Percentiles rank a stretch among this genome's conserved stretches.
Evolutionary conservation across 2,888 invertebrate species (phyloP).

Genomic region (Heliconius ismenius): DNA sequence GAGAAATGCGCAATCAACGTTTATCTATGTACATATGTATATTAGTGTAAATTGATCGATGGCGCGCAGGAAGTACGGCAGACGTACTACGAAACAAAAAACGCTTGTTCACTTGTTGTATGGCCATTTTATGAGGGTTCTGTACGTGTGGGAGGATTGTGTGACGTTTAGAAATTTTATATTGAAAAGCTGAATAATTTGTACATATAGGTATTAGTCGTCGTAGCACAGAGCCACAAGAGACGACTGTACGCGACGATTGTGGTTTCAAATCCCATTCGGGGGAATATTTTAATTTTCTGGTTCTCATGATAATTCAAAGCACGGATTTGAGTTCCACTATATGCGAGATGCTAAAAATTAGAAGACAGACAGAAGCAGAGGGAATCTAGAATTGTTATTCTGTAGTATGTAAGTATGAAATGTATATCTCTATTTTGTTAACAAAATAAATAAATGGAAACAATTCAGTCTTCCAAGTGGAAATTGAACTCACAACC

Average conservation of each 20-base stretch:
- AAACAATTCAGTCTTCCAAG: too few relatives aligned
- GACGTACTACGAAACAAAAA: conserved; percentile 59
- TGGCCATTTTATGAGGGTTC: conserved; percentile 38
- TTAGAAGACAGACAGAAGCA: too few relatives aligned
- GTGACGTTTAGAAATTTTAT: not conserved
- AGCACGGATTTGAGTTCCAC: not conserved
- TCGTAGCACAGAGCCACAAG: not conserved
- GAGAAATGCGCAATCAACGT: conserved; percentile 38
- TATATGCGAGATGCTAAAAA: not conserved
- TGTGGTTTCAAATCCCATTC: not conserved
- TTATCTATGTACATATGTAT: conserved; percentile 45
- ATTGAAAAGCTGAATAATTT: not conserved
- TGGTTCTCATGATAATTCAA: not conserved
- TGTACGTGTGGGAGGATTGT: not conserved
- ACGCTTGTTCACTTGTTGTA: conserved; percentile 39
- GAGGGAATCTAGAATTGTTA: too few relatives aligned
- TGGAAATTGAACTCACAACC: too few relatives aligned
- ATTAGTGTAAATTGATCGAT: conserved; percentile 61
- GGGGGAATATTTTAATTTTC: not conserved
- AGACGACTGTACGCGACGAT: not conserved
- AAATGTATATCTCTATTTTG: too few relatives aligned
- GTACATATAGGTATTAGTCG: too few relatives aligned
- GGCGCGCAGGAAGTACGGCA: conserved; percentile 66
- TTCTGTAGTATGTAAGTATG: too few relatives aligned
- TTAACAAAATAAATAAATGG: too few relatives aligned